These are phyloP conservation scores for Anodontia alba DNA, from an alignment of 2,888 invertebrate species.

Conservation along the genomic window DNA sequence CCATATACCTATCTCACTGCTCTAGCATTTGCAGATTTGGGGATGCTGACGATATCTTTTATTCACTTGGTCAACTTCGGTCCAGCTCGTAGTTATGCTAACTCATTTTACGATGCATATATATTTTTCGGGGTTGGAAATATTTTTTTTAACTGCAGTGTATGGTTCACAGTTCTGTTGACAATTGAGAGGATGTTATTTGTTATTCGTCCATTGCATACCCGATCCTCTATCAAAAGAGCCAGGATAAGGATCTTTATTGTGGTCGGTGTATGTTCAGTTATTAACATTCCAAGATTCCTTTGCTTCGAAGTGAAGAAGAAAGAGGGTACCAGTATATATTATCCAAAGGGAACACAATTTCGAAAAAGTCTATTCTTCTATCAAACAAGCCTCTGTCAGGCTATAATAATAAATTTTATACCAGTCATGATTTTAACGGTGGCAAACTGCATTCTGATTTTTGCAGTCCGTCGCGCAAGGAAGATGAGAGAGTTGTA, in stretches of 20 bases:
- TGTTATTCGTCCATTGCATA: slow-evolving; percentile 75
- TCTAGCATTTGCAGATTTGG: slow-evolving; percentile 76
- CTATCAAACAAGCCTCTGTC: slow-evolving; percentile 69
- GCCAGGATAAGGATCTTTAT: slow-evolving; percentile 67
- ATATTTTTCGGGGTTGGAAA: slow-evolving; percentile 78
- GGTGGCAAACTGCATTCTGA: slow-evolving; percentile 71
- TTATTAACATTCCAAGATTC: slow-evolving; percentile 76
- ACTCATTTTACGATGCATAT: slow-evolving; percentile 71
- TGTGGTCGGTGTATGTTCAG: slow-evolving; percentile 64
- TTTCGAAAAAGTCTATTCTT: slow-evolving; percentile 64
- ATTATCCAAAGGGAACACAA: slow-evolving; percentile 45
- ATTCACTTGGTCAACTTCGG: slow-evolving; percentile 56
- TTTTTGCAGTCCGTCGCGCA: slow-evolving; percentile 70
- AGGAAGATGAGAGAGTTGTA: slow-evolving; percentile 55
- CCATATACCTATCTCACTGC: slow-evolving; percentile 81
- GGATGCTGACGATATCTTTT: slow-evolving; percentile 71
- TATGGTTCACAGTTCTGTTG: slow-evolving; percentile 78
- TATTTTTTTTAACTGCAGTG: slow-evolving; percentile 75
- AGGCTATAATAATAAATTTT: slow-evolving; percentile 72
- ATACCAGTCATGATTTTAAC: slow-evolving; percentile 73
- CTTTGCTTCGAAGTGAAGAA: slow-evolving; percentile 60
- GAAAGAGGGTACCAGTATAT: not conserved
- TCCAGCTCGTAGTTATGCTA: slow-evolving; percentile 52
- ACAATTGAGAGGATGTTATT: slow-evolving; percentile 80
- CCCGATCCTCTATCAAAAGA: slow-evolving; percentile 68